Base-by-base conservation (phyloP, 2,113 vertebrate genomes). In the Halichoeres trimaculatus region DNA sequence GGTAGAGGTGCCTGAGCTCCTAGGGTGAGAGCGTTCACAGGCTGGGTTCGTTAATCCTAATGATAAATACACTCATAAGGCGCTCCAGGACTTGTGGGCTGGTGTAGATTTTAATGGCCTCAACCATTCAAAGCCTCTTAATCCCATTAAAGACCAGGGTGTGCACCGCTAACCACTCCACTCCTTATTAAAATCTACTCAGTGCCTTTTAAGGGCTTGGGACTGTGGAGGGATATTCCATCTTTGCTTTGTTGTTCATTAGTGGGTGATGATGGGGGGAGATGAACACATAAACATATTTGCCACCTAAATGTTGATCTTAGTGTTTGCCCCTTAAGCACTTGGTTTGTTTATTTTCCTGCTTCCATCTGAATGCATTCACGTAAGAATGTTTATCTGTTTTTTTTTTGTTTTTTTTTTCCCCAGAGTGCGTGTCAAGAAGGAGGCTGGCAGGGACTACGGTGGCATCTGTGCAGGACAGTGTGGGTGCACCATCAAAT, bases 161-260 rank as follows among this genome's bases (percentile, higher is more conserved):
- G 85, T 81, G 87, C 71, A 65, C 76, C 58, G 89, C 77, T 90
- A 89, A 90, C 86, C 70, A 67, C 87, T 84, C 67, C 59, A 69
- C 83, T 86, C 76, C 85, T 90, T 91, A 93, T 93, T 92, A 92
- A 94, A 90, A 91, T 77, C 85, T 90, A 90, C 89, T 92, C 87
- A 70, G 70, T 51, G 81, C 72, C 60, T 82, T 87, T 91, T 83
- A 89, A 91, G 69, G 68, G 75, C 85, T 78, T 63, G 63, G n/a
- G 65, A 80, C 58, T 80, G 74, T 76, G 78, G 79, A 84, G 71
- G 55, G 77, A 80, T 74, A 79, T 78, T 87, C 66, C 56, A 73
- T 69, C 67, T 74, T 78, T 17, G 53, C 56, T 71, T 80, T 88
- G 60, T 77, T 91, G 70, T 76, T 81, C 34, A 56, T 56, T 61